phyloP scores from a whole-genome alignment of 2,797 vertebrate genomes.

The Micropoecilia bifurca region DNA sequence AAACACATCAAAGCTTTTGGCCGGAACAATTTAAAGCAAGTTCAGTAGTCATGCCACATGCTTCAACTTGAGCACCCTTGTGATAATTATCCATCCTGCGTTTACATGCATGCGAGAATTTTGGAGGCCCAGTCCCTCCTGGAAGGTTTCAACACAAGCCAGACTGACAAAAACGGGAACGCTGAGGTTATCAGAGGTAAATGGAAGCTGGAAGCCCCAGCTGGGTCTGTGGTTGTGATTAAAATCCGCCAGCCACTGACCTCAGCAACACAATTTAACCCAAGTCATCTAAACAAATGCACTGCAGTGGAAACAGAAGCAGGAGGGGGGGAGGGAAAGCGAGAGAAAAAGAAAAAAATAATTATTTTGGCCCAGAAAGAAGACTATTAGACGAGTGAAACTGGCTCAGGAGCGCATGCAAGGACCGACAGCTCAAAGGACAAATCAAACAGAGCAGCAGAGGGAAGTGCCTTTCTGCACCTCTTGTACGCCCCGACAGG shows the following conservation, averaged over 20 bases:
- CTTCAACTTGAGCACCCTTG: background rate
- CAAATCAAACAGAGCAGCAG: conserved; percentile 33
- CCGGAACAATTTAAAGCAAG: background rate
- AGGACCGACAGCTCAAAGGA: conserved; percentile 33
- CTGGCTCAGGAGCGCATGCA: conserved; percentile 38
- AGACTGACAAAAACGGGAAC: conserved; percentile 47
- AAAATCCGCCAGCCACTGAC: conserved; percentile 62
- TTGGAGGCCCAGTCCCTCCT: conserved; percentile 47
- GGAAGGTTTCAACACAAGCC: conserved; percentile 50
- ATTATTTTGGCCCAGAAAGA: conserved; percentile 18
- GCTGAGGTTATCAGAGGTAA: conserved; percentile 73
- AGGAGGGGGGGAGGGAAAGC: background rate
- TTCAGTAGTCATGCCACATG: background rate
- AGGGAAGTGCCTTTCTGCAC: conserved; percentile 44
- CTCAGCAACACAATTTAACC: conserved; percentile 37
- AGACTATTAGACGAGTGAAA: conserved; percentile 19
- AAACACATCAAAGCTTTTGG: background rate
- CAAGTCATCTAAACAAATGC: conserved; percentile 17
- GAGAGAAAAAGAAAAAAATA: background rate
- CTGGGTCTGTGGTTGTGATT: conserved; percentile 53
- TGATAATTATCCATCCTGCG: conserved; percentile 7
- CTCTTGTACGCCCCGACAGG: conserved; percentile 38
- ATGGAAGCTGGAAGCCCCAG: conserved; percentile 39
- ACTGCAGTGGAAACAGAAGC: conserved; percentile 23
- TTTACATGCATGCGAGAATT: conserved; percentile 18